phyloP scores from a whole-genome alignment of 1,140 invertebrate species.

The Vanessa atalanta region DNA sequence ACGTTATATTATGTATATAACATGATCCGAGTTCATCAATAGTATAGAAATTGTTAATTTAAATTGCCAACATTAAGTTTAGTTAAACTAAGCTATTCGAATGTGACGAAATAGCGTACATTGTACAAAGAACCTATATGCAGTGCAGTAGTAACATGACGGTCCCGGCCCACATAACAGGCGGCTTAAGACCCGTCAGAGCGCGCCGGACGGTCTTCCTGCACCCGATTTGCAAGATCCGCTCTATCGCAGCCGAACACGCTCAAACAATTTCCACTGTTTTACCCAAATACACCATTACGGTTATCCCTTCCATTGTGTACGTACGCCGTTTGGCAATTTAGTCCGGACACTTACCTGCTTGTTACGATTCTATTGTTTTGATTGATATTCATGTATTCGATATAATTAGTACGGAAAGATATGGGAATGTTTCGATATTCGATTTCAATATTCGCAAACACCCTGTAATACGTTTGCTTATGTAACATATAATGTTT shows the following conservation, averaged over 20 bases:
- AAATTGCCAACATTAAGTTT: not conserved
- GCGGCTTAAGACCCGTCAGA: constrained; percentile 58
- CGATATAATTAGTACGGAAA: constrained; percentile 1
- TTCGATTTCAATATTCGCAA: too few relatives aligned
- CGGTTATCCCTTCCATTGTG: constrained; percentile 32
- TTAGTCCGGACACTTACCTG: constrained; percentile 13
- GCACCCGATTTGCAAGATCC: constrained; percentile 67
- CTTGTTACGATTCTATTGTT: constrained; percentile 16
- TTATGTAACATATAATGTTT: not conserved
- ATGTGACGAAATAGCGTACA: not conserved
- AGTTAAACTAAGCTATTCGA: not conserved
- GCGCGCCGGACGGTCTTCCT: constrained; percentile 47
- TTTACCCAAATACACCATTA: constrained; percentile 47
- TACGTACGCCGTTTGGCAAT: constrained; percentile 26
- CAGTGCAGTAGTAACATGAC: constrained; percentile 37
- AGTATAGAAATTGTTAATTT: not conserved
- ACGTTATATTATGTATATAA: too few relatives aligned
- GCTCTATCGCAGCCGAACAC: constrained; percentile 65
- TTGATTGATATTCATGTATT: constrained; percentile 11
- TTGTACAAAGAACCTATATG: constrained; percentile 18
- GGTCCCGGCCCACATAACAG: constrained; percentile 53
- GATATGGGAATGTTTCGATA: too few relatives aligned
- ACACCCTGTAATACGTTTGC: not conserved
- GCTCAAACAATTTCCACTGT: constrained; percentile 53
- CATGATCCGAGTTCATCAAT: not conserved